A percentile compares a stretch with the other conserved stretches of the same genome.
Evolutionary conservation across 1,140 invertebrate genomes (phyloP).

Genomic region (Homalodisca vitripennis): DNA sequence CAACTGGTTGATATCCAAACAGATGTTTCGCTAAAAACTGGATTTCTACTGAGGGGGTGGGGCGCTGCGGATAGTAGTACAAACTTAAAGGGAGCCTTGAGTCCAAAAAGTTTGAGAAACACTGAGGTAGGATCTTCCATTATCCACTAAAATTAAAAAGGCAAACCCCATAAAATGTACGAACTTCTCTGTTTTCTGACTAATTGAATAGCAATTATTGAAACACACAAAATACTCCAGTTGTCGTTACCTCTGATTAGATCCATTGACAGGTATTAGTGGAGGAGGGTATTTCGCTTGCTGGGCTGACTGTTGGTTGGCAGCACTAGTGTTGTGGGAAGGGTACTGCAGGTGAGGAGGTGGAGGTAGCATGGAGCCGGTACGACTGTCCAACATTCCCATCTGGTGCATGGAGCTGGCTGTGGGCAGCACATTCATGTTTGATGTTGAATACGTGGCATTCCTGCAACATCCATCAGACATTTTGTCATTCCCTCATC

Average conservation of each 20-base stretch:
- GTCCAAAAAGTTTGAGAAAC: no score
- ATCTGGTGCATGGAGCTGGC: conserved; percentile 22
- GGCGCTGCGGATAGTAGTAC: no score
- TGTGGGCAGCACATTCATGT: not conserved
- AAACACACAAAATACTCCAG: no score
- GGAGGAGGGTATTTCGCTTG: conserved; percentile 54
- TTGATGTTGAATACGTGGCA: conserved; percentile 28
- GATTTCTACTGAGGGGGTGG: no score
- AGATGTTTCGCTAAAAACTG: no score
- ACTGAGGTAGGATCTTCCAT: no score
- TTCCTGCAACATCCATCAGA: conserved; percentile 22
- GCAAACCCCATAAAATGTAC: no score
- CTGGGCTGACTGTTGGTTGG: not conserved
- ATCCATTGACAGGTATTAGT: conserved; percentile 53
- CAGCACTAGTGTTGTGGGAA: conserved; percentile 46
- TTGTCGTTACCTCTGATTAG: conserved; percentile 23
- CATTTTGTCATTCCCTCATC: not conserved
- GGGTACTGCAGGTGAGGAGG: conserved; percentile 48
- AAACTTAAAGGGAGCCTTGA: no score
- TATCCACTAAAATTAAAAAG: no score
- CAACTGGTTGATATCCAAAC: no score
- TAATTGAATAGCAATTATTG: no score
- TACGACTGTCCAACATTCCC: not conserved
- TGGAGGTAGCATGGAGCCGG: conserved; percentile 45
- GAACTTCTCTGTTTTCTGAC: no score